A percentile compares a stretch with the other conserved stretches of the same genome.
Evolutionary conservation across 2,888 invertebrate species (phyloP).

Genomic region (Latrodectus hesperus): DNA sequence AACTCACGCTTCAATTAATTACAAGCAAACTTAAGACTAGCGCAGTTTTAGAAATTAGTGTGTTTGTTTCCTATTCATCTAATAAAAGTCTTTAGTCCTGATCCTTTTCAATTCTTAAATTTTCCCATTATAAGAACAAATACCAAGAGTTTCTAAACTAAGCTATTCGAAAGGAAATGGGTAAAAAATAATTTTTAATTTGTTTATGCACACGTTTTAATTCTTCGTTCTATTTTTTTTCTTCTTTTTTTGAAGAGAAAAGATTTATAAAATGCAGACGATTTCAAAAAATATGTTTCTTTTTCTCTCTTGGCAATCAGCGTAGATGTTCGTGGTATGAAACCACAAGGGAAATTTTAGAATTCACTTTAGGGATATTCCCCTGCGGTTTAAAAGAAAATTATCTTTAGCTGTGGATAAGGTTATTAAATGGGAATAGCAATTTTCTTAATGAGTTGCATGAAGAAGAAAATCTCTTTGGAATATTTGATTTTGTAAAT

Average conservation of each 20-base stretch:
- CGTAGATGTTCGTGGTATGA: neutral
- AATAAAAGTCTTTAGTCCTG: conserved; percentile 18
- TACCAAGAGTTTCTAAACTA: conserved; percentile 30
- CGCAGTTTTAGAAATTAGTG: conserved; percentile 51
- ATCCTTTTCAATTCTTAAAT: conserved; percentile 29
- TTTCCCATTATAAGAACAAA: conserved; percentile 62
- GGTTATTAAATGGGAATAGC: neutral
- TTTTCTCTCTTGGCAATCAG: too few species aligned
- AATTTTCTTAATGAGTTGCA: neutral
- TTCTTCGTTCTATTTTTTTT: conserved; percentile 21
- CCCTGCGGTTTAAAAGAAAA: neutral
- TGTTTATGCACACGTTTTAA: conserved; percentile 56
- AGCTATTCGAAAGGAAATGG: conserved; percentile 32
- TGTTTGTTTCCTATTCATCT: conserved; percentile 22
- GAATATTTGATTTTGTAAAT: too few species aligned
- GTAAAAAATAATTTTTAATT: conserved; percentile 31
- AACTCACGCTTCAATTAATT: conserved; percentile 50
- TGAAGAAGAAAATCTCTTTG: neutral
- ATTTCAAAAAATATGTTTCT: too few species aligned
- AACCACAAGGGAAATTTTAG: neutral
- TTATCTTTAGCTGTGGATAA: neutral
- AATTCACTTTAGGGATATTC: neutral
- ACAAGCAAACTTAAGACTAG: conserved; percentile 65
- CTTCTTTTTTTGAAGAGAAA: conserved; percentile 4
- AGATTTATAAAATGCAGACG: too few species aligned